phyloP scores from a whole-genome alignment of 2,888 invertebrate species.

The Pecten maximus region DNA sequence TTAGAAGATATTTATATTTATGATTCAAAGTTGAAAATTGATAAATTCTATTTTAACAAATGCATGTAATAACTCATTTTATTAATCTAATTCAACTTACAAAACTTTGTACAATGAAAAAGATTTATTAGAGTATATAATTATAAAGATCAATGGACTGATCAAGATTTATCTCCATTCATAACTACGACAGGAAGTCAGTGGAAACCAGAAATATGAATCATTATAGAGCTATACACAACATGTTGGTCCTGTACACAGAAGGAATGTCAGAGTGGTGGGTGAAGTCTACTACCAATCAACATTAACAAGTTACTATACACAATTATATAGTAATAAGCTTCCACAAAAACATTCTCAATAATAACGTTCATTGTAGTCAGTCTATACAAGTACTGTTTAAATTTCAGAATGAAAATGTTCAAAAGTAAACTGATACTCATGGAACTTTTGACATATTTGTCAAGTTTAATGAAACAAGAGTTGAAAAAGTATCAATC shows the following conservation, averaged over 20 bases:
- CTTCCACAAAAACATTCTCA: not conserved
- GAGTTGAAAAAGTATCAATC: not conserved
- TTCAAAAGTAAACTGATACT: not conserved
- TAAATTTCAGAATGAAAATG: not conserved
- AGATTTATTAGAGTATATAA: not conserved
- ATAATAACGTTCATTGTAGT: not conserved
- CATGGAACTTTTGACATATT: not conserved
- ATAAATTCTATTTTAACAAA: not conserved
- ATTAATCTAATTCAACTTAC: not conserved
- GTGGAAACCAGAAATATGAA: slow-evolving; percentile 3
- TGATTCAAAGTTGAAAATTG: not conserved
- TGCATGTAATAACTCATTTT: not conserved
- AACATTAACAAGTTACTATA: too few relatives aligned
- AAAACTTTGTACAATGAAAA: not conserved
- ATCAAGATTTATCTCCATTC: not conserved
- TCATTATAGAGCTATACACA: not conserved
- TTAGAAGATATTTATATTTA: not conserved
- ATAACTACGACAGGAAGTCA: not conserved
- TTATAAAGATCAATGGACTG: not conserved
- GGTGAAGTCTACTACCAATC: not conserved
- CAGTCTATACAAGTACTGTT: not conserved
- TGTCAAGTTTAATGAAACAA: not conserved
- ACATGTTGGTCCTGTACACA: not conserved
- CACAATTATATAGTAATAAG: not conserved
- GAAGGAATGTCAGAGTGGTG: not conserved